Base-by-base conservation (phyloP, 2,113 vertebrate species). In the Strix aluco region DNA sequence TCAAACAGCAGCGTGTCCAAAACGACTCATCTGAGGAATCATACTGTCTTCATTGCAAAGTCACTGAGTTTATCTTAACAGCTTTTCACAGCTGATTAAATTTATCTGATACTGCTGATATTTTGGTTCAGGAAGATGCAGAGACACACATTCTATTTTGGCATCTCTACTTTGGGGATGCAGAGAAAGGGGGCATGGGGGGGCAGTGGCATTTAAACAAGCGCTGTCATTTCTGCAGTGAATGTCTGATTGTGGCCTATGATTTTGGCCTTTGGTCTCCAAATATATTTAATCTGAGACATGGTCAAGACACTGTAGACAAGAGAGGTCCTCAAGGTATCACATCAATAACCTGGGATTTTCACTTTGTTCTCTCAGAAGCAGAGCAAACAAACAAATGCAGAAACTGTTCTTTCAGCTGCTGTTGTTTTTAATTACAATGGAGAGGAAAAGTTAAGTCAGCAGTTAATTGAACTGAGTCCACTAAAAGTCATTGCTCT, bases 381-480 rank as follows among this genome's bases (percentile, higher is more conserved):
- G n/a, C 38, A 66, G 74, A 2, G 2, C 38, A 91, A 94, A 89
- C 73, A 91, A 92, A 79, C 61, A 87, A 92, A 92, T 22, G 34
- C 58, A 88, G n/a, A 92, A 92, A 51, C 42, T 34, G n/a, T 49
- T 89, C 81, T 82, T 85, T 55, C 54, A 94, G 49, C 22, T 87
- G 58, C 30, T 5, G 9, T 81, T 95, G 62, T n/a, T 97, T 91
- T 87, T 85, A 89, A 85, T 80, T 88, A 82, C 30, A 92, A 81
- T 2, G 14, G 58, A 87, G 62, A 92, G 32, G 51, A 75, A 82
- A 83, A 95, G 34, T 86, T 81, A 86, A 92, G 46, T 82, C 73
- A 72, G 77, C 57, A 91, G n/a, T 80, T 95, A 91, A 87, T 51
- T 86, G 49, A 94, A 92, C 15, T 10, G 38, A 92, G n/a, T 59